phyloP scores from a whole-genome alignment of 2,113 vertebrate genomes.

The Crocuta crocuta region DNA sequence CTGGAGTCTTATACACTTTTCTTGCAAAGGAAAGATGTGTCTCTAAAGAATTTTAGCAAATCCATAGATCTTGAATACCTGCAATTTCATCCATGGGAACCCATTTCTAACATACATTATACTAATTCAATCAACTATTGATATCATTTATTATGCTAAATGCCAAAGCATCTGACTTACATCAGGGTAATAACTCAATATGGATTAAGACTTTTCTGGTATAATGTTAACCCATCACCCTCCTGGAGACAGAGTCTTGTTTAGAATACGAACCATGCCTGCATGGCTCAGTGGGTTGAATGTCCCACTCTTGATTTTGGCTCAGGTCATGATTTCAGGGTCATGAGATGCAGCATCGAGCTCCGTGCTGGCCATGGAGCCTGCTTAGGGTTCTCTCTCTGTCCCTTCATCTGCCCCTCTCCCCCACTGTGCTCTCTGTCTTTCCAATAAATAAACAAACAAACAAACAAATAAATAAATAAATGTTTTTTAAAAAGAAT shows the following conservation, averaged over 20 bases:
- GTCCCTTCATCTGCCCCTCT: too few species aligned
- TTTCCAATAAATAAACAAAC: too few species aligned
- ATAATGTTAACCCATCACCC: not conserved
- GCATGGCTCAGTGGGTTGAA: too few species aligned
- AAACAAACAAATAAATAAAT: too few species aligned
- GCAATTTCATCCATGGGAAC: not conserved
- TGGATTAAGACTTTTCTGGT: not conserved
- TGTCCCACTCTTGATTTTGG: too few species aligned
- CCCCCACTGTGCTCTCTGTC: too few species aligned
- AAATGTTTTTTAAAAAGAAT: too few species aligned
- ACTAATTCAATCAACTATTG: not conserved
- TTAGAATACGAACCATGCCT: not conserved
- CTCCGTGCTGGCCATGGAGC: too few species aligned
- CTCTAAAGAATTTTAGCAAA: not conserved
- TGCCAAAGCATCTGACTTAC: not conserved
- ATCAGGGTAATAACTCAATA: not conserved
- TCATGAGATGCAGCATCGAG: too few species aligned
- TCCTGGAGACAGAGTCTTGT: not conserved
- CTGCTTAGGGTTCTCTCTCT: too few species aligned
- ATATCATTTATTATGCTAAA: not conserved
- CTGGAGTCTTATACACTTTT: not conserved
- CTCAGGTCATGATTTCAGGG: too few species aligned
- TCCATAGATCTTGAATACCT: not conserved
- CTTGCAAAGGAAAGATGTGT: not conserved
- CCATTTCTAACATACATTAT: not conserved